Evolutionary conservation across 53 echinoderm and acorn worm genomes (phyloP).

Genomic region (Apostichopus leukothele): DNA sequence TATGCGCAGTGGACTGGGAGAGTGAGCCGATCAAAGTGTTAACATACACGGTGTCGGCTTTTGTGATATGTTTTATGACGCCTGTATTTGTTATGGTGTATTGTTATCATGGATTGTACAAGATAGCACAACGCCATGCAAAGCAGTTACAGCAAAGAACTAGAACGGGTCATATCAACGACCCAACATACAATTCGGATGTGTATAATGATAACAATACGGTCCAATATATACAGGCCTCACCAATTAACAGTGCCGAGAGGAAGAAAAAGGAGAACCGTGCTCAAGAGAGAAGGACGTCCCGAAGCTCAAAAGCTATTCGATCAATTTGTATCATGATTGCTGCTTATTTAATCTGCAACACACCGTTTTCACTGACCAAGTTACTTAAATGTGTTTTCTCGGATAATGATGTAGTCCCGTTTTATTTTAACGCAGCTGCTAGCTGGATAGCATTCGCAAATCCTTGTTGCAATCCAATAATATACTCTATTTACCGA

Average conservation of each 20-base stretch:
- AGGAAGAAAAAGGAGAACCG: background rate
- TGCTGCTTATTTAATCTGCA: conserved; percentile 61
- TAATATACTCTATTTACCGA: conserved; percentile 70
- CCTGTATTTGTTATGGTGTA: conserved; percentile 66
- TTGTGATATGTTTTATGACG: conserved; percentile 64
- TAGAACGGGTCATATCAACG: background rate
- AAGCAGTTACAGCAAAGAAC: conserved; percentile 42
- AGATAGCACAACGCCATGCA: conserved; percentile 62
- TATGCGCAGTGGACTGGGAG: conserved; percentile 87
- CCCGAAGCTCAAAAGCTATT: conserved; percentile 60
- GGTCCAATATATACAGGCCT: background rate
- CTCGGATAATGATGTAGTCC: conserved; percentile 56
- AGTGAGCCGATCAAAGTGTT: conserved; percentile 50
- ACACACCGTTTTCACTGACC: conserved; percentile 80
- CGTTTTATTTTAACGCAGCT: conserved; percentile 59
- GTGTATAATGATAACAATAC: background rate
- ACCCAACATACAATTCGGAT: background rate
- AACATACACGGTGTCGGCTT: conserved; percentile 68
- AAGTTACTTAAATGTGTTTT: conserved; percentile 74
- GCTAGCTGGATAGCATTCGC: conserved; percentile 74
- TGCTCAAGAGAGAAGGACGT: conserved; percentile 24
- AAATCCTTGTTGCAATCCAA: conserved; percentile 75
- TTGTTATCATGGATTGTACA: conserved; percentile 65
- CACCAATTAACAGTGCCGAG: background rate
- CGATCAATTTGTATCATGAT: conserved; percentile 68